phyloP scores from a whole-genome alignment of 2,113 vertebrate genomes.

The Seriola dumerili region DNA sequence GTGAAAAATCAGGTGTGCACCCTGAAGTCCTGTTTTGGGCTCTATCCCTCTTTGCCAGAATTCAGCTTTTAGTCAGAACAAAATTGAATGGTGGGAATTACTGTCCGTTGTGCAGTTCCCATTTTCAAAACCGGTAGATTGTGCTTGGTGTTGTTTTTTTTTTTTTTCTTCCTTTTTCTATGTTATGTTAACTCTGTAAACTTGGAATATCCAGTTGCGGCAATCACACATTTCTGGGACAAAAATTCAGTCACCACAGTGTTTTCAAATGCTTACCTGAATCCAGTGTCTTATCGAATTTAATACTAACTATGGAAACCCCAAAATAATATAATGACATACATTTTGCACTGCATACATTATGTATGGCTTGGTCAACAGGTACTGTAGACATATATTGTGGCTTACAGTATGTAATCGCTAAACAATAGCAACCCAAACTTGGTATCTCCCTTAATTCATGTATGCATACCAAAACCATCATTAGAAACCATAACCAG shows the following conservation, averaged over 20 bases:
- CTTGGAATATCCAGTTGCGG: neutral
- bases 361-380: neutral
- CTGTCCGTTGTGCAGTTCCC: constrained; percentile 38
- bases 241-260: neutral
- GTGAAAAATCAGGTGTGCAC: constrained; percentile 61
- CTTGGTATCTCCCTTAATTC: neutral
- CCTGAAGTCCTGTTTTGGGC: constrained; percentile 64
- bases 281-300: neutral
- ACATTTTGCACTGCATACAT: neutral
- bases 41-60: constrained; percentile 65
- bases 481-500: neutral
- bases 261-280: neutral
- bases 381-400: neutral
- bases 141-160: neutral
- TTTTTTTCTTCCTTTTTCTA: neutral
- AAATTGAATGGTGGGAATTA: constrained; percentile 66
- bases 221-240: neutral
- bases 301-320: neutral
- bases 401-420: neutral
- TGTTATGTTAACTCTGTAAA: constrained; percentile 20
- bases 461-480: neutral
- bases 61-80: constrained; percentile 66
- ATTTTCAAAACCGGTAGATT: constrained; percentile 45
- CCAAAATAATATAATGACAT: neutral
- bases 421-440: neutral